These are phyloP conservation scores for Rhinichthys osculus DNA, from an alignment of 2,797 vertebrate genomes.

Conservation along the genomic window DNA sequence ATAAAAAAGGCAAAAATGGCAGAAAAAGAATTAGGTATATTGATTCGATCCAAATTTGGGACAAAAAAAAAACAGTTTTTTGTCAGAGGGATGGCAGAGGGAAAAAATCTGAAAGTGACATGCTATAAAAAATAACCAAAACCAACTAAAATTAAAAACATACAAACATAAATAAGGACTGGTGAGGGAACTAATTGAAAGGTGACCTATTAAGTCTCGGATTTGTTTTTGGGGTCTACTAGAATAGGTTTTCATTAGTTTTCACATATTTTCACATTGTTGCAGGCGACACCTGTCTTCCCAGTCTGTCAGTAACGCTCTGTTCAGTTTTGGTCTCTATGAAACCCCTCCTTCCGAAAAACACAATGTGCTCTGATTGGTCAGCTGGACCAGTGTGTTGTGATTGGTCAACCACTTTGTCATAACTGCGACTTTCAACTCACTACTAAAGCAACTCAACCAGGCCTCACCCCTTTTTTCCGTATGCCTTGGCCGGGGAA, in stretches of 20 bases:
- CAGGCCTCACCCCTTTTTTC: no score
- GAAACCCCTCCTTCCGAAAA: background rate
- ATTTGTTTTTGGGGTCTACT: background rate
- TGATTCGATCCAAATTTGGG: no score
- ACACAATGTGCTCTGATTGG: no score
- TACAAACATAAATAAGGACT: background rate
- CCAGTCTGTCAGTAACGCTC: background rate
- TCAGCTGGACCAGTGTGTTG: no score
- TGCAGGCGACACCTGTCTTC: background rate
- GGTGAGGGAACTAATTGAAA: background rate
- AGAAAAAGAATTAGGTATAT: background rate
- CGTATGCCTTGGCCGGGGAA: no score
- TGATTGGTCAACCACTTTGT: background rate
- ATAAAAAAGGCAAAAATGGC: background rate
- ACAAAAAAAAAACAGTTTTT: background rate
- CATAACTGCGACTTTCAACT: no score
- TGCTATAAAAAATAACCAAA: background rate
- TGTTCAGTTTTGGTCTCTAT: background rate
- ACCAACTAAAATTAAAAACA: background rate
- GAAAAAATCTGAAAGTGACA: background rate
- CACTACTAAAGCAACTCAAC: background rate
- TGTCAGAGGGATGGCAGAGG: accelerated
- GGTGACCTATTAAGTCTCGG: background rate
- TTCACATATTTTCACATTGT: background rate
- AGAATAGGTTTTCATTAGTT: background rate